Evolutionary conservation across 37 sponge, comb jelly and placozoan species (phyloP).

Genomic region (Amphimedon queenslandica): DNA sequence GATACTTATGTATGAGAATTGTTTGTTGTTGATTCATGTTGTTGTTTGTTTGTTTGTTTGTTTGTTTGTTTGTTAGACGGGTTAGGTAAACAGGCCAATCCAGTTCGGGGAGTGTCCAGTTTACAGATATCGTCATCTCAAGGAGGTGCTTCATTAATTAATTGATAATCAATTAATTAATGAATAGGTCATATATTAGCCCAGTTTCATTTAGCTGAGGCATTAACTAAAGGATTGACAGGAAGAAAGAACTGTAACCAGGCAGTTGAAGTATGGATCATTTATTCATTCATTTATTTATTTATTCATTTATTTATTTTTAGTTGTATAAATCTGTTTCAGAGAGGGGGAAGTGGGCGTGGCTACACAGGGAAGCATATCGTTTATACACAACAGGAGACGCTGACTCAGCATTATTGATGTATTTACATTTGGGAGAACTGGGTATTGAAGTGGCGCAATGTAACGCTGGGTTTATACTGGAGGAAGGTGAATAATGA

Average conservation of each 20-base stretch:
- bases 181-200: constrained; percentile 90
- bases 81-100: neutral
- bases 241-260: constrained; percentile 74
- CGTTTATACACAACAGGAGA: constrained; percentile 62
- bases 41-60: constrained; percentile 56
- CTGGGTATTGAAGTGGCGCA: constrained; percentile 96
- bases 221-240: constrained; percentile 69
- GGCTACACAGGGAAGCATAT: constrained; percentile 75
- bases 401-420: constrained; percentile 66
- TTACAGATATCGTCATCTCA: constrained; percentile 3
- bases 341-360: constrained; percentile 84
- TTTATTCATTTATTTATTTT: neutral
- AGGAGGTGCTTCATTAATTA: too few species aligned
- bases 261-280: constrained; percentile 96
- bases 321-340: constrained; percentile 85
- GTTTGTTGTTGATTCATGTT: too few species aligned
- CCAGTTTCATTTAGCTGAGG: constrained; percentile 74
- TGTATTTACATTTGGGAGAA: constrained; percentile 83
- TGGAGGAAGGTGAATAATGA: constrained; percentile 77
- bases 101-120: neutral
- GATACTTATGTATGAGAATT: constrained; percentile 1
- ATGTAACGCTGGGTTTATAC: constrained; percentile 91
- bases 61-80: too few species aligned
- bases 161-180: too few species aligned
- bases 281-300: too few species aligned